Conservation (phyloP, 2,888 invertebrate species). For the Lumbricus terrestris region DNA sequence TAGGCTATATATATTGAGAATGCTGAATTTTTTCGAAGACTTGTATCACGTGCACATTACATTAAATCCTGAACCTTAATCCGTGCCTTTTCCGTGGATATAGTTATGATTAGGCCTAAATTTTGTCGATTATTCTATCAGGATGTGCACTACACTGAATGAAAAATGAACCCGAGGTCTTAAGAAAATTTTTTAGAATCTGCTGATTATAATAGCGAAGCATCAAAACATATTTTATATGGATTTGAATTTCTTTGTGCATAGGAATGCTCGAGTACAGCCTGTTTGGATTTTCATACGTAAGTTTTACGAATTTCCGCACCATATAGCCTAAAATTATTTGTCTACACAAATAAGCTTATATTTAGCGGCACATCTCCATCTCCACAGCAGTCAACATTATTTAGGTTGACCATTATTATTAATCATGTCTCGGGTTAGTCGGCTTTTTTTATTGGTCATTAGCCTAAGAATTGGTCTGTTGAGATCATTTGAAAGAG, state of each 20-base stretch:
- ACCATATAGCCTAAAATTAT: too few relatives aligned
- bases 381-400: not conserved
- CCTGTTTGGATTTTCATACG: slow-evolving; percentile 58
- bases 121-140: too few relatives aligned
- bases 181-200: not conserved
- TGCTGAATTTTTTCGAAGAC: too few relatives aligned
- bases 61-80: too few relatives aligned
- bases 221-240: not conserved
- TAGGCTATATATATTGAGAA: too few relatives aligned
- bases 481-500: not conserved
- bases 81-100: too few relatives aligned
- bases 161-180: not conserved
- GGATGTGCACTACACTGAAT: too few relatives aligned
- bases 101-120: too few relatives aligned
- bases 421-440: not conserved
- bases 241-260: slow-evolving; percentile 9
- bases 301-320: slow-evolving; percentile 35
- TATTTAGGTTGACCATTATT: too few relatives aligned
- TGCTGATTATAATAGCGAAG: not conserved
- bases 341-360: not conserved
- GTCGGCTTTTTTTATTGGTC: not conserved
- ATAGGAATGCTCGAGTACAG: slow-evolving; percentile 58
- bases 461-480: not conserved
- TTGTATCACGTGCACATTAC: too few relatives aligned
- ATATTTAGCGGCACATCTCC: not conserved